These are phyloP conservation scores for Thamnophis sirtalis DNA, from an alignment of 2,113 vertebrate species.

Conservation along the genomic window DNA sequence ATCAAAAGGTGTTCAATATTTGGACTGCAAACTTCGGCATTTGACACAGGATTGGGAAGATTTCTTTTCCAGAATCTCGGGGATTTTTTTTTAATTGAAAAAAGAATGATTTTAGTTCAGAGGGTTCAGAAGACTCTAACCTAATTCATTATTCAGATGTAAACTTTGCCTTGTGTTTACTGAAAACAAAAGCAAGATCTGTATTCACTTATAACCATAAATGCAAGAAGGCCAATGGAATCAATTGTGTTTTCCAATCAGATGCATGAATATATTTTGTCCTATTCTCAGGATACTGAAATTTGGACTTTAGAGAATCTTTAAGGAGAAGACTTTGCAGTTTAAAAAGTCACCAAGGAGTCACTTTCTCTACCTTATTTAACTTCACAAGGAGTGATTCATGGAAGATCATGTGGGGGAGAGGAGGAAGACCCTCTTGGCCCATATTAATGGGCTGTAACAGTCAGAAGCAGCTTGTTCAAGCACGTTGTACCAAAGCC, in stretches of 20 bases:
- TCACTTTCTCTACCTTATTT: background rate
- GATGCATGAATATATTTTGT: background rate
- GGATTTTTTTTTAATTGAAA: background rate
- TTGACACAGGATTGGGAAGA: background rate
- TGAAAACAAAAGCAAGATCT: background rate
- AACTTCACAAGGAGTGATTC: background rate
- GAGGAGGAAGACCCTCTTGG: background rate
- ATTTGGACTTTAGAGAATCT: background rate
- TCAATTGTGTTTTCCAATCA: background rate
- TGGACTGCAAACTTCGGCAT: background rate
- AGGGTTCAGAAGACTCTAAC: background rate
- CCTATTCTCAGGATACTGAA: background rate
- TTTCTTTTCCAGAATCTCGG: background rate
- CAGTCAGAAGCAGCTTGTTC: background rate
- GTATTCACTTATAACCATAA: background rate
- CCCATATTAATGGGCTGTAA: background rate
- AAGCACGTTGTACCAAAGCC: background rate
- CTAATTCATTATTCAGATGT: background rate
- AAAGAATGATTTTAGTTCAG: background rate
- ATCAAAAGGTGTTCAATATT: background rate
- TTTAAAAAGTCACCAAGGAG: background rate
- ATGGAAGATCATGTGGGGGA: background rate
- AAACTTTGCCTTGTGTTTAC: background rate
- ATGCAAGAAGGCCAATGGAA: background rate
- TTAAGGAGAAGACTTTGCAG: background rate